Evolutionary conservation across 1,140 invertebrate genomes (phyloP), one percentile per base, ranked within the genome.

Genomic region (Heliconius himera): DNA sequence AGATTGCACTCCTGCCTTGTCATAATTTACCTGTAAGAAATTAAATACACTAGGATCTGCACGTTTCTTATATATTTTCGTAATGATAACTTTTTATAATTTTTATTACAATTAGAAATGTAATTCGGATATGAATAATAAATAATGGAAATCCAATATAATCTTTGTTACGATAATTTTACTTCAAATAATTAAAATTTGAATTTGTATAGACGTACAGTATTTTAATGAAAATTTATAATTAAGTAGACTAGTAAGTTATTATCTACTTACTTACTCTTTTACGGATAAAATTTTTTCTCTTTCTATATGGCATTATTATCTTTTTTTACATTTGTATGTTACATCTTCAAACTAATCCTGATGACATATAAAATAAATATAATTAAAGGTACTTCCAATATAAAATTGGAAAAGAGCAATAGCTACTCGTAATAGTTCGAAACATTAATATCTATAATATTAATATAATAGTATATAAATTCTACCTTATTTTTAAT

Each of bases 231-330:
- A 73, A 41, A 76, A 38, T 3, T 22, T 8, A 60, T 16, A 41
- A 72, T 20, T 51, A 51, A 8, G 6, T 20, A 6, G 49, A 1
- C 5, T 20, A 51, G 2, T n/a, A 38, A 36, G 26, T 41, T 66
- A 16, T 41, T 41, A 46, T 9, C n/a, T 60, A 49, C 22, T 38
- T 73, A 38, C 73, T 79, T 82, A 90, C 89, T 84, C 86, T 88
- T 82, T 84, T 87, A 74, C 79, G 83, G 36, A 80, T 87, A 26
- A 78, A 16, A 60, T 36, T 49, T 81, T 82, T 87, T 81, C 83
- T 87, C 74, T 84, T 90, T 83, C 76, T 79, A 49, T 36, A 77
- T 54, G 84, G 86, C 87, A 90, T 89, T 79, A 26, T 85, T n/a
- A 26, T 46, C 13, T 18, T 29, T 36, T 16, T 29, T 16, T 13